A percentile compares a stretch with the other conserved stretches of the same genome.
Evolutionary conservation across 1,140 invertebrate genomes (phyloP).

Genomic region (Psix sp.): DNA sequence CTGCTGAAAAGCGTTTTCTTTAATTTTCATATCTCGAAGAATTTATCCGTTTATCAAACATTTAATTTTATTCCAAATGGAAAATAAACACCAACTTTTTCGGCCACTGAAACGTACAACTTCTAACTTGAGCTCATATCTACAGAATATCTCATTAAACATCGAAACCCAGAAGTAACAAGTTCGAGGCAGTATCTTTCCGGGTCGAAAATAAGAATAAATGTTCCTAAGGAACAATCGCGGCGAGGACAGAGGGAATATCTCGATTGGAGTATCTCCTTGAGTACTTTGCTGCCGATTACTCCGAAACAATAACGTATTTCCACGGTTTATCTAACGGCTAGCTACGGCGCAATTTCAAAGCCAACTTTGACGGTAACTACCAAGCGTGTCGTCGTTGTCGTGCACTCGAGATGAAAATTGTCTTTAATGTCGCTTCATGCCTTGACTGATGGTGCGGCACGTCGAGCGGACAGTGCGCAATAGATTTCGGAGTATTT

Average conservation of each 20-base stretch:
- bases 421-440: conserved; percentile 37
- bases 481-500: conserved; percentile 43
- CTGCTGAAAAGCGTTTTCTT: no score
- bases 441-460: conserved; percentile 45
- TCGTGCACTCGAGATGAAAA: conserved; percentile 41
- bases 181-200: not conserved
- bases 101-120: no score
- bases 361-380: conserved; percentile 47
- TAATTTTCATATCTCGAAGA: no score
- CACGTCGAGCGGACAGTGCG: conserved; percentile 38
- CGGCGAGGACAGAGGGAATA: conserved; percentile 5
- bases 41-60: no score
- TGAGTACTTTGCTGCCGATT: conserved; percentile 42
- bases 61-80: no score
- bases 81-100: no score
- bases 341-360: conserved; percentile 24
- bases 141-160: conserved; percentile 32
- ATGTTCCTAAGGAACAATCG: conserved; percentile 30
- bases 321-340: conserved; percentile 48
- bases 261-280: conserved; percentile 26
- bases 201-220: no score
- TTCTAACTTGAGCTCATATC: conserved; percentile 18
- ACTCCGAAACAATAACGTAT: conserved; percentile 54
- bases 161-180: conserved; percentile 12
- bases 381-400: conserved; percentile 18